A percentile compares a stretch with the other conserved stretches of the same genome.
These are phyloP conservation scores for Eubucco bourcierii DNA, from an alignment of 2,113 vertebrate genomes.

Conservation along the genomic window DNA sequence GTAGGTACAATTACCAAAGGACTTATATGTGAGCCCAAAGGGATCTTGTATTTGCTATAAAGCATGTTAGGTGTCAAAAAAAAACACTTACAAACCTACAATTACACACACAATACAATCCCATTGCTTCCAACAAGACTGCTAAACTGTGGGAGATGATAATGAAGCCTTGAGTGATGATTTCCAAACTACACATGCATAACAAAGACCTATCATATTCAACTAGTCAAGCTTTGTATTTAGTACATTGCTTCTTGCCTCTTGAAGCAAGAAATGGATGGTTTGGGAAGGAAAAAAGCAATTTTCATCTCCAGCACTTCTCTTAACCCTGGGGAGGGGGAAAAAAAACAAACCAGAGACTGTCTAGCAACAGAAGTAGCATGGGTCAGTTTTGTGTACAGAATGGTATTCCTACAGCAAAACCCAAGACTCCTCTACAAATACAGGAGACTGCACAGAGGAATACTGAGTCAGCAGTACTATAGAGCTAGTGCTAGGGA, in stretches of 20 bases:
- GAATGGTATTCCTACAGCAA: not conserved
- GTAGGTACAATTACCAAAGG: not conserved
- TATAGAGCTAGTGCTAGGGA: not conserved
- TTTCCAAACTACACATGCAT: not conserved
- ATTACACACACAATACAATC: not conserved
- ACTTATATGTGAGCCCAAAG: accelerated
- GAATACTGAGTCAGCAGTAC: not conserved
- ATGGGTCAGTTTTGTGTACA: accelerated
- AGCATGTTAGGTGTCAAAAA: not conserved
- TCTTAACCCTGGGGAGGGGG: not conserved
- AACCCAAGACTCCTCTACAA: not conserved
- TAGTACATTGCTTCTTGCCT: not conserved
- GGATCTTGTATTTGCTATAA: not conserved
- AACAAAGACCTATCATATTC: not conserved
- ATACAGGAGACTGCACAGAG: not conserved
- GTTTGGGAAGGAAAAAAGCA: not conserved
- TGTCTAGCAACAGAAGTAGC: not conserved
- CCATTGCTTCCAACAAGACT: not conserved
- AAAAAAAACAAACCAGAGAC: not conserved
- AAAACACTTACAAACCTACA: not conserved
- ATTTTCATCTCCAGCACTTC: not conserved
- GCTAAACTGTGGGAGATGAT: not conserved
- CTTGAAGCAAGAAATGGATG: not conserved
- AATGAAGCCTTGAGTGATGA: too few species aligned
- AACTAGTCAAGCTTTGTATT: not conserved